A percentile compares a stretch with the other conserved stretches of the same genome.
phyloP scores from a whole-genome alignment of 2,888 invertebrate species.

The Bedellia somnulentella region DNA sequence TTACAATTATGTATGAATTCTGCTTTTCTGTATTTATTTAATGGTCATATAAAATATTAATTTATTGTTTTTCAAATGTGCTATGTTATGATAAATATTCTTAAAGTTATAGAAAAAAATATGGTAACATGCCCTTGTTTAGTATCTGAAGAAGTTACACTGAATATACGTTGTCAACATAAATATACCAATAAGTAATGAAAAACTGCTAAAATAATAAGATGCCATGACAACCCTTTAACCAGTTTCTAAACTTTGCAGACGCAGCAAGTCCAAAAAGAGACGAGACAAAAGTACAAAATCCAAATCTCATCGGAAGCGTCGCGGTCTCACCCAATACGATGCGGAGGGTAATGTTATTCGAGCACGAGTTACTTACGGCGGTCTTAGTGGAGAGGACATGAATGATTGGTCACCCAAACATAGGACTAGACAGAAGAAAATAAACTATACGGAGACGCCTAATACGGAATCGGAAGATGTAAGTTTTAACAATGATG shows the following conservation, averaged over 20 bases:
- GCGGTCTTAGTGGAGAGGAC: conserved; percentile 52
- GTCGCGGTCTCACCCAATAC: conserved; percentile 27
- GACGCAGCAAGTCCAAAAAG: conserved; percentile 12
- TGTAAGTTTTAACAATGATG: conserved; percentile 34
- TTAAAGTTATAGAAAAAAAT: too few relatives aligned
- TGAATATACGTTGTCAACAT: too few relatives aligned
- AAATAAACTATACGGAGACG: conserved; percentile 77
- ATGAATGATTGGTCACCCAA: conserved; percentile 63
- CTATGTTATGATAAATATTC: too few relatives aligned
- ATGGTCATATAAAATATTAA: too few relatives aligned
- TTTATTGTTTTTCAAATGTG: too few relatives aligned
- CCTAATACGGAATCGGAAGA: conserved; percentile 76
- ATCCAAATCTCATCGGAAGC: conserved; percentile 12
- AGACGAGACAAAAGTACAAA: conserved; percentile 18
- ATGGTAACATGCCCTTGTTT: too few relatives aligned
- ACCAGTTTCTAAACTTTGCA: conserved; percentile 10
- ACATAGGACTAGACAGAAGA: conserved; percentile 71
- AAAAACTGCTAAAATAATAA: too few relatives aligned
- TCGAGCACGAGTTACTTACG: conserved; percentile 53
- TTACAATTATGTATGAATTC: too few relatives aligned
- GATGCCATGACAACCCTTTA: too few relatives aligned
- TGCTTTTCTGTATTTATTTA: too few relatives aligned
- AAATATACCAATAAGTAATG: too few relatives aligned
- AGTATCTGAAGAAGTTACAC: too few relatives aligned
- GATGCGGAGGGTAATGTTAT: conserved; percentile 38